Percentiles rank a stretch among this genome's conserved stretches.
phyloP scores from a whole-genome alignment of 2,797 vertebrate species.

The Merluccius polli region DNA sequence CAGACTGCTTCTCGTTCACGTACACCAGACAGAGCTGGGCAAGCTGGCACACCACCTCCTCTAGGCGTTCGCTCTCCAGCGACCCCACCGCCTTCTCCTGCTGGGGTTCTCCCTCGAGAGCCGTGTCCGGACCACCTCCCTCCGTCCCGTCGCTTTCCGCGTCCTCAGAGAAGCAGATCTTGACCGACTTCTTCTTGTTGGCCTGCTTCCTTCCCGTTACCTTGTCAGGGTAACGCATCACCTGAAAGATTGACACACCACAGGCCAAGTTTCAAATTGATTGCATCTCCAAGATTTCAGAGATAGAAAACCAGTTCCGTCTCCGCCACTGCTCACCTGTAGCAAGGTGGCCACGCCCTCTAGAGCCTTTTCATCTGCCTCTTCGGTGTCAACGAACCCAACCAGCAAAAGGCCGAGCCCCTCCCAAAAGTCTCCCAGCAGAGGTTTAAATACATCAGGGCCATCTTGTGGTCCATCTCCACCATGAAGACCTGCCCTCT shows the following conservation, averaged over 20 bases:
- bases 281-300: not conserved
- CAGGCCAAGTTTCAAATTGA: not conserved
- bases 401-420: slow-evolving; percentile 77
- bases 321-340: slow-evolving; percentile 55
- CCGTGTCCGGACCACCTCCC: slow-evolving; percentile 30
- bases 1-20: slow-evolving; percentile 81
- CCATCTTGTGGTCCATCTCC: slow-evolving; percentile 34
- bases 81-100: slow-evolving; percentile 48
- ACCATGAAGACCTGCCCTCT: slow-evolving; percentile 64
- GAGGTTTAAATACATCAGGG: slow-evolving; percentile 66
- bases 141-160: slow-evolving; percentile 55
- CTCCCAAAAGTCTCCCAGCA: slow-evolving; percentile 86
- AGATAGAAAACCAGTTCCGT: not conserved
- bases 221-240: slow-evolving; percentile 79
- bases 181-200: slow-evolving; percentile 77
- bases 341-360: slow-evolving; percentile 81
- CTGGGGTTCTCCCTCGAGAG: slow-evolving; percentile 39
- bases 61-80: slow-evolving; percentile 76
- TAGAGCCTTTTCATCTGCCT: slow-evolving; percentile 74
- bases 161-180: slow-evolving; percentile 77
- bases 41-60: slow-evolving; percentile 86
- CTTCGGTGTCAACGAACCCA: slow-evolving; percentile 67
- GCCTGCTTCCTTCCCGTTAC: slow-evolving; percentile 38
- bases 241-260: slow-evolving; percentile 45
- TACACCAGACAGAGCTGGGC: slow-evolving; percentile 85